Evolutionary conservation across 2,113 vertebrate species (phyloP).

Genomic region (Patagioenas fasciata): DNA sequence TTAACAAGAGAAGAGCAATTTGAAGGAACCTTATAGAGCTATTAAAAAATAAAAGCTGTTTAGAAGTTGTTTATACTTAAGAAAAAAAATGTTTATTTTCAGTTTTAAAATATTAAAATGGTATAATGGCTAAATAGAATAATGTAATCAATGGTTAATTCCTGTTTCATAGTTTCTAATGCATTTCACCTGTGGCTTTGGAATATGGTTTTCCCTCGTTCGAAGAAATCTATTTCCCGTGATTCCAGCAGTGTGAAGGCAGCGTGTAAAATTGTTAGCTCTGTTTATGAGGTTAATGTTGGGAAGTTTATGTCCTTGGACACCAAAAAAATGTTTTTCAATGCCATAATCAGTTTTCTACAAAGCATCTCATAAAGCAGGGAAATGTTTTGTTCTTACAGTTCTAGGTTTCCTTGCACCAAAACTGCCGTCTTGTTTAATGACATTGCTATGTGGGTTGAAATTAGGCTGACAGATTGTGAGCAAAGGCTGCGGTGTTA

Average conservation of each 20-base stretch:
- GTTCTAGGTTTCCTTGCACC: constrained; percentile 37
- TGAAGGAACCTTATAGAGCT: not conserved
- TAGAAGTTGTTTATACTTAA: not conserved
- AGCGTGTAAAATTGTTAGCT: not conserved
- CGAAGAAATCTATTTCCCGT: not conserved
- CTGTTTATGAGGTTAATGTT: not conserved
- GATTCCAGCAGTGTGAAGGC: not conserved
- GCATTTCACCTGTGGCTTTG: constrained; percentile 1
- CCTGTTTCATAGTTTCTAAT: constrained; percentile 2
- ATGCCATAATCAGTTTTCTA: not conserved
- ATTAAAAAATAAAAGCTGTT: not conserved
- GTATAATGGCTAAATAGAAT: not conserved
- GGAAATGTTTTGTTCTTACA: constrained; percentile 37
- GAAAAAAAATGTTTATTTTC: not conserved
- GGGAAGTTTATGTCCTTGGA: not conserved
- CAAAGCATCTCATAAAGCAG: not conserved
- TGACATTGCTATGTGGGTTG: constrained; percentile 51
- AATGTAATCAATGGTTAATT: constrained; percentile 29
- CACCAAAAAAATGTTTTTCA: not conserved
- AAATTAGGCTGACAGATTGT: constrained; percentile 63
- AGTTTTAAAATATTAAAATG: not conserved
- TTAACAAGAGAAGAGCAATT: not conserved
- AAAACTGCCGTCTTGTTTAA: constrained; percentile 31
- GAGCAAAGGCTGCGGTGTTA: constrained; percentile 53
- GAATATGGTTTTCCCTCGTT: not conserved